phyloP scores from a whole-genome alignment of 1,140 invertebrate genomes.

The Daktulosphaira vitifoliae region DNA sequence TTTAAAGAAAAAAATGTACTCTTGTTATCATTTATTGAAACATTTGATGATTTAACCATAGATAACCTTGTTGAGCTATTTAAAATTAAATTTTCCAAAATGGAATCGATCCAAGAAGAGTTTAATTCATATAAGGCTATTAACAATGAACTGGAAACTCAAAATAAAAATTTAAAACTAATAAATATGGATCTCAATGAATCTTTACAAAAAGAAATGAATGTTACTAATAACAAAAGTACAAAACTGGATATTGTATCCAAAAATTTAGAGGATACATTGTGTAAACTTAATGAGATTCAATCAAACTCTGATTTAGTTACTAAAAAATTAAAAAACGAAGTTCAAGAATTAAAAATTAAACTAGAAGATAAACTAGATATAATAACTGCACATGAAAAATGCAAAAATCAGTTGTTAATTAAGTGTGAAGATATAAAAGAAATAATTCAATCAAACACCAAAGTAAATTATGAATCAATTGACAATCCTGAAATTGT shows the following conservation, averaged over 20 bases:
- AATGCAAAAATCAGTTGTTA: not conserved
- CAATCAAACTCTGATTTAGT: too few species aligned
- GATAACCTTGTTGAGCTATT: constrained; percentile 11
- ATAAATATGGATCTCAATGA: not conserved
- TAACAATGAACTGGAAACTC: constrained; percentile 3
- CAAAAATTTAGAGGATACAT: not conserved
- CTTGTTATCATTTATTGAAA: not conserved
- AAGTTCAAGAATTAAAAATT: not conserved
- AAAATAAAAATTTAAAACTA: constrained; percentile 3
- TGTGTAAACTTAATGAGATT: not conserved
- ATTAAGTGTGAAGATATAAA: not conserved
- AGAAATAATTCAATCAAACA: not conserved
- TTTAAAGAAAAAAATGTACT: constrained; percentile 5
- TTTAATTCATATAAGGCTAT: not conserved
- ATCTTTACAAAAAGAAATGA: not conserved
- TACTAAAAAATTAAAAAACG: not conserved
- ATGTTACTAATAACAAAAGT: not conserved
- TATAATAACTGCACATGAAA: not conserved
- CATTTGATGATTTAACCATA: constrained; percentile 8
- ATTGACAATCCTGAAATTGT: not conserved
- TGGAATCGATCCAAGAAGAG: not conserved
- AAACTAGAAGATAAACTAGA: not conserved
- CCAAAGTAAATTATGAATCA: not conserved
- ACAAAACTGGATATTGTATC: not conserved
- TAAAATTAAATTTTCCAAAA: not conserved